Conservation (phyloP, 2,113 vertebrate genomes). For the Hepsetus odoe region DNA sequence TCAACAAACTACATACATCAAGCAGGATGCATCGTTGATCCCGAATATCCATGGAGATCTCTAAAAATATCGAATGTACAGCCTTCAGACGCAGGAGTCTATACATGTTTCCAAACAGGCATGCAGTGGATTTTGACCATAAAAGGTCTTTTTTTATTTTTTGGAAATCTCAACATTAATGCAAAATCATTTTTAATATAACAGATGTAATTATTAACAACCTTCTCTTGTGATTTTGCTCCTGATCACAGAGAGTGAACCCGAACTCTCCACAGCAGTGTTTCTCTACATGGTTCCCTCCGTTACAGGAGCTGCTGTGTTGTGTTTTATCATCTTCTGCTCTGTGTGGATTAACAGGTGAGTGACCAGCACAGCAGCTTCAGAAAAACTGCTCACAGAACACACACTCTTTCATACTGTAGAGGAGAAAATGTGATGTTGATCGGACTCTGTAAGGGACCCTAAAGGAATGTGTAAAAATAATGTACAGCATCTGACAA, state of each 20-base stretch:
- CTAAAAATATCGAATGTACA: slow-evolving; percentile 33
- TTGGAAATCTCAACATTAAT: no score
- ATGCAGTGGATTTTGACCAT: neutral
- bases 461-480: no score
- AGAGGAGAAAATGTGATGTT: no score
- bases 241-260: neutral
- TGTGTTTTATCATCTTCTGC: slow-evolving; percentile 1
- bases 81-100: slow-evolving; percentile 21
- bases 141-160: neutral
- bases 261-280: neutral
- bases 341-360: slow-evolving; percentile 3
- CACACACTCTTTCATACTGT: no score
- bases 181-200: no score
- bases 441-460: no score
- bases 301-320: neutral
- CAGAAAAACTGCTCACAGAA: no score
- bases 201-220: no score
- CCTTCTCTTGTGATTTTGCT: neutral
- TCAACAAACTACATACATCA: slow-evolving; percentile 18
- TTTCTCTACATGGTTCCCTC: neutral
- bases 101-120: neutral
- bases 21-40: slow-evolving; percentile 25
- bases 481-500: no score
- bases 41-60: neutral
- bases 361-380: neutral